Percentiles rank a stretch among this genome's conserved stretches.
phyloP scores from a whole-genome alignment of 2,113 vertebrate species.

The Rhea pennata region DNA sequence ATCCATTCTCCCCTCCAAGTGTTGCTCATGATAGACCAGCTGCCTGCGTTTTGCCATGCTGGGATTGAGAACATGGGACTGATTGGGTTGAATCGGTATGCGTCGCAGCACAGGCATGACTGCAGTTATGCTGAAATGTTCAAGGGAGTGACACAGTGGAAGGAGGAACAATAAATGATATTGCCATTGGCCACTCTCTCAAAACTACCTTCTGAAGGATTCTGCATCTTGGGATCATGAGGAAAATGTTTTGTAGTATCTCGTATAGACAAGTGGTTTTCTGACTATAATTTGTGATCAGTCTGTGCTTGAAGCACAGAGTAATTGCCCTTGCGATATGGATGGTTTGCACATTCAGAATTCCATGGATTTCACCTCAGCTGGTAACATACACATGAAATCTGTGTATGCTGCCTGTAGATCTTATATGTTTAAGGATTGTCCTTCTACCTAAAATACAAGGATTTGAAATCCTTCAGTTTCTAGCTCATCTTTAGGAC shows the following conservation, averaged over 20 bases:
- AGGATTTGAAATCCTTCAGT: background rate
- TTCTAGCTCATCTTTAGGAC: background rate
- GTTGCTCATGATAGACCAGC: background rate
- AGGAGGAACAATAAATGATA: background rate
- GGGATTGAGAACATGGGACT: background rate
- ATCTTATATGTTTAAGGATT: background rate
- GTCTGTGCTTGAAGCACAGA: background rate
- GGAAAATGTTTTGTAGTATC: background rate
- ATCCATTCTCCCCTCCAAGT: background rate
- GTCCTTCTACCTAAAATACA: background rate
- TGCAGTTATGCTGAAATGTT: background rate
- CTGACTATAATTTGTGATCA: background rate
- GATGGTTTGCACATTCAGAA: background rate
- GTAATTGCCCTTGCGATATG: background rate
- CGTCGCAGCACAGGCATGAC: background rate
- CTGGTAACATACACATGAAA: background rate
- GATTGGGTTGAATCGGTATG: background rate
- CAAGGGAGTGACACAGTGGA: background rate
- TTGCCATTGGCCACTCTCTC: background rate
- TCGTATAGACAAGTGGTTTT: background rate
- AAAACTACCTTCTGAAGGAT: background rate
- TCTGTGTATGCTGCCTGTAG: background rate
- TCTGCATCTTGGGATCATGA: background rate
- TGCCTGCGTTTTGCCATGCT: background rate
- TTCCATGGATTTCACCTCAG: background rate